A percentile compares a stretch with the other conserved stretches of the same genome.
Evolutionary conservation across 2,797 vertebrate species (phyloP).

Genomic region (Molothrus aeneus): DNA sequence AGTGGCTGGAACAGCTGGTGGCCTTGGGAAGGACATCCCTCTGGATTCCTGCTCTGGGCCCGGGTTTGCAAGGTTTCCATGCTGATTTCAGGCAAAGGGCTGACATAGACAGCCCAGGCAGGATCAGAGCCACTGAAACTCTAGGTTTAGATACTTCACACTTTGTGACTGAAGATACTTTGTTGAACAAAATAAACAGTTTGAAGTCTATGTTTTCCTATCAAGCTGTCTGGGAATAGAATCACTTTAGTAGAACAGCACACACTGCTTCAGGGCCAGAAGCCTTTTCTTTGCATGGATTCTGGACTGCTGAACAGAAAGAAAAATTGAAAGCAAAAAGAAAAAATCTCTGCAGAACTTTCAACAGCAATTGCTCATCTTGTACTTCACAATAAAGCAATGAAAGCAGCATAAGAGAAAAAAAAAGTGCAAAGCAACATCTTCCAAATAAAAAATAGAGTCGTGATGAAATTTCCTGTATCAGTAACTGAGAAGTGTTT

Average conservation of each 20-base stretch:
- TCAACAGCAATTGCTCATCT: neutral
- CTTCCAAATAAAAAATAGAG: neutral
- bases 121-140: neutral
- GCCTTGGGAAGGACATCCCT: neutral
- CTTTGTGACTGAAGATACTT: neutral
- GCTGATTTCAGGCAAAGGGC: neutral
- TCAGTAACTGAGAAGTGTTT: neutral
- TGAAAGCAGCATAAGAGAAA: neutral
- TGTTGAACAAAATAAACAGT: neutral
- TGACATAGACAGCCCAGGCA: neutral
- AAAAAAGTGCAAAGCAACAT: neutral
- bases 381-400: neutral
- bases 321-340: neutral
- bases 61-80: neutral
- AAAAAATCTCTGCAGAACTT: slow-evolving; percentile 3
- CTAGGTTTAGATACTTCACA: neutral
- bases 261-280: neutral
- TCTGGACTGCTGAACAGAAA: neutral
- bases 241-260: neutral
- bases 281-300: neutral
- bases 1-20: neutral
- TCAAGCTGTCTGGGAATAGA: neutral
- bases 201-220: neutral
- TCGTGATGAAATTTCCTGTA: neutral
- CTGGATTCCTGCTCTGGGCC: neutral